Base-by-base conservation (phyloP, 2,888 invertebrate species). In the Gandaritis pyraliata region DNA sequence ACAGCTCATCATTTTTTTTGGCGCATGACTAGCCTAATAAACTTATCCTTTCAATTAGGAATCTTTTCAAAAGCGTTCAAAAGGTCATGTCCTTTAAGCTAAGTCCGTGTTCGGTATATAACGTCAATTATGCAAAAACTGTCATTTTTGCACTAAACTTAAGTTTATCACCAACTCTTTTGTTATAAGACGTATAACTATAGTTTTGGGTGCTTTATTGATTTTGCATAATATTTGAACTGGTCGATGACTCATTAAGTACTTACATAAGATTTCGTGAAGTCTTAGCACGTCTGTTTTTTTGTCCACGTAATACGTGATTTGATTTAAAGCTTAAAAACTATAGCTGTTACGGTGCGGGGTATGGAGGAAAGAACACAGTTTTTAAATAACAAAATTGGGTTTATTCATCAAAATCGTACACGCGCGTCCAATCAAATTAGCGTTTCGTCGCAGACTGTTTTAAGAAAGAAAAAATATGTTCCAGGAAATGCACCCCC, bases 71-170 rank as follows among this genome's bases (percentile, higher is more conserved):
- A 30, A 53, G 52, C 33, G 29, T 33, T 30, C 16, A 29, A 62
- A 43, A 53, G 52, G 16, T 45, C 16, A 2, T 30, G 11, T 53
- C 53, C 57, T 53, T 62, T 18, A 43, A 46, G 38, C 5, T 33
- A 66, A 64, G 57, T 70, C 63, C 61, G 65, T 45, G 23, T 65
- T 63, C 33, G 64, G n/a, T n/a, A n/a, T n/a, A n/a, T 52, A 51
- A 23, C 41, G 36, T 52, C 61, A 36, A 66, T 68, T 70, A 70
- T 65, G 65, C 38, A 68, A 62, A 70, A 50, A 70, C 59, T 61
- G 66, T 46, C 23, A 60, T 48, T 56, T 63, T 66, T 47, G 47
- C 51, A 53, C 52, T 50, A 65, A 67, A 66, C 45, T 55, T 55
- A 43, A 54, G 36, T 43, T 58, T 39, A 53, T 15, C 16, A 30